Conservation (phyloP, 2,888 invertebrate species). For the Pedicia rivosa region DNA sequence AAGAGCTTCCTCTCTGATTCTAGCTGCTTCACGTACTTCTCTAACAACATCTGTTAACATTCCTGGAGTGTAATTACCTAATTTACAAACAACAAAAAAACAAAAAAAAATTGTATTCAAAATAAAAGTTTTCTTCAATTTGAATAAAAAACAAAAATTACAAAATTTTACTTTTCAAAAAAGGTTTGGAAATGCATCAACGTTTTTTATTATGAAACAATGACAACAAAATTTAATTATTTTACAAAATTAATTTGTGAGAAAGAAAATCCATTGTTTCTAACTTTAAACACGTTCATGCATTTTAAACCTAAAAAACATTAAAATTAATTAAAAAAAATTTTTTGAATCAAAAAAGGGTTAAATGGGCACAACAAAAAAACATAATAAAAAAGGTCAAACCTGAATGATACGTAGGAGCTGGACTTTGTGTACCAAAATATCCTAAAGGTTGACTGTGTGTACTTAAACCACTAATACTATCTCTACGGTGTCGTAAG, state of each 20-base stretch:
- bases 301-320: constrained; percentile 1
- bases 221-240: background rate
- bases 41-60: constrained; percentile 54
- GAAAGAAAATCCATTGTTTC: background rate
- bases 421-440: constrained; percentile 31
- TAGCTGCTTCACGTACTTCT: constrained; percentile 55
- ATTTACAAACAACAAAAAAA: background rate
- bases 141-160: background rate
- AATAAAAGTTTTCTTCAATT: background rate
- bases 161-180: background rate
- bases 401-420: constrained; percentile 33
- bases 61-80: constrained; percentile 47
- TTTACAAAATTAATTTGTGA: background rate
- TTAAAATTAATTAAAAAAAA: too few relatives aligned
- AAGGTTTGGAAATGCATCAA: background rate
- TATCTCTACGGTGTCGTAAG: constrained; percentile 34
- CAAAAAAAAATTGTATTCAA: background rate
- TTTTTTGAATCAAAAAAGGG: too few relatives aligned
- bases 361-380: too few relatives aligned
- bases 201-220: background rate
- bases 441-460: constrained; percentile 32
- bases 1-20: constrained; percentile 55
- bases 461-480: constrained; percentile 32
- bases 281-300: background rate
- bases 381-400: too few relatives aligned